Conservation (phyloP, 2,797 vertebrate genomes). For the Arnoldichthys spilopterus region DNA sequence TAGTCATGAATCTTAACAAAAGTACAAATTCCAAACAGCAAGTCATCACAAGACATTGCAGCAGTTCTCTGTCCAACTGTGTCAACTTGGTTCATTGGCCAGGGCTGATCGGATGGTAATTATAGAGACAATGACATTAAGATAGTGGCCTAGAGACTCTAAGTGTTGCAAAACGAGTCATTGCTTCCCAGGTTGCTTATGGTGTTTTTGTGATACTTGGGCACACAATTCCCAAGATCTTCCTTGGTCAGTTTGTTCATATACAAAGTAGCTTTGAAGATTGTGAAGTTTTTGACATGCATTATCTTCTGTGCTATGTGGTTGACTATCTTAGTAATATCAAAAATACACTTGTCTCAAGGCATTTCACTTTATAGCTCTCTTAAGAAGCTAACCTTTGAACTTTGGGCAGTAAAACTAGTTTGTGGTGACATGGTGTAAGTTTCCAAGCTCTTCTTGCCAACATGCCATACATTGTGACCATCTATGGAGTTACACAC, state of each 20-base stretch:
- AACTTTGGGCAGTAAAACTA: constrained; percentile 20
- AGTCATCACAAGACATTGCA: background rate
- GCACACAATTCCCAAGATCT: no score
- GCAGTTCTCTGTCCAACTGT: background rate
- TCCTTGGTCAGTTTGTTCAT: background rate
- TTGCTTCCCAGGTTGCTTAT: background rate
- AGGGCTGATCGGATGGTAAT: background rate
- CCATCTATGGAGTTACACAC: constrained; percentile 48
- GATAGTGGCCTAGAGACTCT: background rate
- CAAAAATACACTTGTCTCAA: background rate
- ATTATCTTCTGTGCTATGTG: no score
- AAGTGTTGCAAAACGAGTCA: no score
- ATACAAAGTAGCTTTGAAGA: background rate
- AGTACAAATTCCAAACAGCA: background rate
- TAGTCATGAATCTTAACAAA: background rate
- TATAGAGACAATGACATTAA: background rate
- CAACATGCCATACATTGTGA: constrained; percentile 25
- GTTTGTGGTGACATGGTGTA: constrained; percentile 33
- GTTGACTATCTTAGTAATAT: background rate
- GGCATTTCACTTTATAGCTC: background rate
- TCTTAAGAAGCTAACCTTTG: constrained; percentile 32
- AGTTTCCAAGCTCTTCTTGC: constrained; percentile 18
- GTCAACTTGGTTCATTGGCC: background rate
- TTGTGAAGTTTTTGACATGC: no score
- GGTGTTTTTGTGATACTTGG: background rate